Conservation (phyloP, 1,140 invertebrate genomes). For the Lasioglossum baleicum region DNA sequence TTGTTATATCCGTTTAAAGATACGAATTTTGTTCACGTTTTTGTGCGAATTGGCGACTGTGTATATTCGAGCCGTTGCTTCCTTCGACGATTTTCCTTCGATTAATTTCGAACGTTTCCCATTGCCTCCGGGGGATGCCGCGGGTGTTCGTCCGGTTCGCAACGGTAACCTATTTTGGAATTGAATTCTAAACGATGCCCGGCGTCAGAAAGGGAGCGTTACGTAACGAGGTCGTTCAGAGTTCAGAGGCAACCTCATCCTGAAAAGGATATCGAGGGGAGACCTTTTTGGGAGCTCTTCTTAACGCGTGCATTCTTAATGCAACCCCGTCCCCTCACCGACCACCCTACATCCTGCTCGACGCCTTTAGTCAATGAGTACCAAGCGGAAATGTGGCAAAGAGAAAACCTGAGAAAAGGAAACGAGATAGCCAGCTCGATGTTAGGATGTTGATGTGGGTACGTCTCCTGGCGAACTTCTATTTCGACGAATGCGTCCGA, state of each 20-base stretch:
- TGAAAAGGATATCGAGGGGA: background rate
- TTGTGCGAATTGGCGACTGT: no score
- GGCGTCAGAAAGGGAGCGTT: background rate
- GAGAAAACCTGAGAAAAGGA: no score
- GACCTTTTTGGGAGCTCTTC: background rate
- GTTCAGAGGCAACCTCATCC: background rate
- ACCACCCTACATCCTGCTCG: no score
- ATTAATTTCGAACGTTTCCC: background rate
- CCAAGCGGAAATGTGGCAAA: background rate
- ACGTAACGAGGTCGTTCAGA: conserved; percentile 6
- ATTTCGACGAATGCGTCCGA: no score
- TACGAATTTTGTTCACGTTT: no score
- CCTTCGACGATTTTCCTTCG: no score
- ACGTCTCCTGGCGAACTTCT: no score
- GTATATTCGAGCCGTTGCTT: no score
- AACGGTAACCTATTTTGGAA: background rate
- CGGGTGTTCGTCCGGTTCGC: background rate
- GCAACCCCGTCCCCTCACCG: background rate
- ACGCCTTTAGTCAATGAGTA: no score
- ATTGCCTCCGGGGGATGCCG: background rate
- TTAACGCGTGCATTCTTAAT: conserved; percentile 4
- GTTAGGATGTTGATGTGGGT: no score
- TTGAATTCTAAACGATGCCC: background rate
- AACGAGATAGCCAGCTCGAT: no score
- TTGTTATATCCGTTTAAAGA: no score